Conservation (phyloP, 2,113 vertebrate species). For the Phocoena sinus region DNA sequence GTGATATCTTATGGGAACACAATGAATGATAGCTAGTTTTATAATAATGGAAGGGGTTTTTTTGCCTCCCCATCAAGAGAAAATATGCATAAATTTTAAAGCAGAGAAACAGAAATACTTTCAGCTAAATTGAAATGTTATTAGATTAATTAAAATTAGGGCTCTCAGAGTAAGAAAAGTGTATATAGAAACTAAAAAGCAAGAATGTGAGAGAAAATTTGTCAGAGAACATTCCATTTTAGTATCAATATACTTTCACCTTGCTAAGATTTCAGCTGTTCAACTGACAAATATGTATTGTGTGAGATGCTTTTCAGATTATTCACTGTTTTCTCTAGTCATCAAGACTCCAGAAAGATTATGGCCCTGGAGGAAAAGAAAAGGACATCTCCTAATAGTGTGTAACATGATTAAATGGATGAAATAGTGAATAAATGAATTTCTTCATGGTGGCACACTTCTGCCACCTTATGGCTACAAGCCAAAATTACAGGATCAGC, state of each 20-base stretch:
- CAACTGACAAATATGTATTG: not conserved
- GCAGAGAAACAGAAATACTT: not conserved
- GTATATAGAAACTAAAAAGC: not conserved
- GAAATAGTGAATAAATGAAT: not conserved
- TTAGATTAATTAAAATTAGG: not conserved
- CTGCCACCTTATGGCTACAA: not conserved
- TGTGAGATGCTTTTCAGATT: not conserved
- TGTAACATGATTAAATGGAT: not conserved
- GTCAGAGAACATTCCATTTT: not conserved
- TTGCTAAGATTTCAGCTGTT: not conserved
- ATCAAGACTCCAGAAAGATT: not conserved
- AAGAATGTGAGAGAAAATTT: not conserved
- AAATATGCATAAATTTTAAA: not conserved
- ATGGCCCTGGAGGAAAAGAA: not conserved
- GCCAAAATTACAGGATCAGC: constrained; percentile 42
- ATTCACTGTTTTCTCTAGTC: not conserved
- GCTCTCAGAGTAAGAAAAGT: not conserved
- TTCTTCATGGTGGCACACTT: not conserved
- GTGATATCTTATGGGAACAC: not conserved
- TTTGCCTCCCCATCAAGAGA: not conserved
- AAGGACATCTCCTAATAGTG: not conserved
- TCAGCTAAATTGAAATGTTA: not conserved
- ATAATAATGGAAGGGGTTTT: not conserved
- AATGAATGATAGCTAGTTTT: not conserved
- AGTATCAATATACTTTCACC: not conserved